Base-by-base conservation (phyloP, 1,140 invertebrate species). In the Trichogramma pretiosum region DNA sequence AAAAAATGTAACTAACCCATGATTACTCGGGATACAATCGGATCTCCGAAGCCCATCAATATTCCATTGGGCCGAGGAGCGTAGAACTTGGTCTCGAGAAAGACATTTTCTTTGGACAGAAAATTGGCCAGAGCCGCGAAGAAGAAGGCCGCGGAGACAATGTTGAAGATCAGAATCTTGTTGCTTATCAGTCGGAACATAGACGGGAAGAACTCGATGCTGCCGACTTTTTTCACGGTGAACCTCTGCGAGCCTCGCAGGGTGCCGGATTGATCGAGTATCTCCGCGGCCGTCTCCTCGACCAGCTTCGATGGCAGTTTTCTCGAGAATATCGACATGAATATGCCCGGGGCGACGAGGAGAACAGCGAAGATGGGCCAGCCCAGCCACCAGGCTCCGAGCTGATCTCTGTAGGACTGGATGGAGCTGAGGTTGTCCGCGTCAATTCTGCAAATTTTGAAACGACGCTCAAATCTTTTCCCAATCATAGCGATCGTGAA, bases 51-150 rank as follows among this genome's bases (percentile, higher is more conserved):
- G 16, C 77, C 78, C 28, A 66, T 43, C 2, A 69, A 33, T 43
- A 59, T 51, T 23, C 75, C 76, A 35, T 71, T 74, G 23, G 74
- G 77, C 38, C 67, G 74, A 9, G 77, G 74, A 30, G 75, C 62
- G 42, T 77, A 78, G 66, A 79, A 77, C 51, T 74, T 70, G 1
- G 79, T 73, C 56, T 81, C 76, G 44, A 79, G 62, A 52, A 77
- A 79, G 17, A 71, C 64, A 49, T 79, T 71, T 62, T 81, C 77
- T 42, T 74, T 73, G 8, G 63, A 53, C 2, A 62, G 53, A 44
- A 77, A 82, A 61, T 81, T 81, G 2, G 76, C 48, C 8, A 77
- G 36, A 2, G 74, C 79, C 44, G 73, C 74, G 46, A 76, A 63
- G 50, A 79, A 74, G 44, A 81, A 75, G 34, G 75, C 65, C 8